Evolutionary conservation across 2,113 vertebrate species (phyloP).

Genomic region (Phrynosoma blainvillii): DNA sequence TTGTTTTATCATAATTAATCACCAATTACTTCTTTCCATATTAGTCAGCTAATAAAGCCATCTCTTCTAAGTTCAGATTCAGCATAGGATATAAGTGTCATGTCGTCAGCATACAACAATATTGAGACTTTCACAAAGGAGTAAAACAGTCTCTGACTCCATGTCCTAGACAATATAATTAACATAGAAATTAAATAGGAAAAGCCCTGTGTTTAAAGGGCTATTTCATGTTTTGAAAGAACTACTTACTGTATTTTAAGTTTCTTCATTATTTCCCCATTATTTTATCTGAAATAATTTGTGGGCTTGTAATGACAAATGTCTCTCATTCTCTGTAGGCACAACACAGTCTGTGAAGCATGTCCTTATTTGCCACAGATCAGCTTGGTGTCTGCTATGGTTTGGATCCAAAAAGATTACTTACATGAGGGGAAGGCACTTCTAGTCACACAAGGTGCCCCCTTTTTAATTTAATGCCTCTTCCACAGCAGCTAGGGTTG

Average conservation of each 20-base stretch:
- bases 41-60: no score
- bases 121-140: no score
- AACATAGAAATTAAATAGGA: no score
- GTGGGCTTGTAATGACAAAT: conserved; percentile 55
- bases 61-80: no score
- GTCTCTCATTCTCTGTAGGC: conserved; percentile 50
- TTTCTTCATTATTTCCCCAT: conserved; percentile 61
- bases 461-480: background rate
- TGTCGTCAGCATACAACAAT: no score
- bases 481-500: background rate
- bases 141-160: no score
- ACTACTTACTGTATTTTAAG: conserved; percentile 52
- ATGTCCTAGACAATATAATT: no score
- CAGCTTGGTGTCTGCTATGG: background rate
- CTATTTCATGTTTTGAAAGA: conserved; percentile 67
- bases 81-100: no score
- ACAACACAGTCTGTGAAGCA: conserved; percentile 17
- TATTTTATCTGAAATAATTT: conserved; percentile 61
- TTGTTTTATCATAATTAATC: no score
- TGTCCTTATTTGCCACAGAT: background rate
- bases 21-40: no score
- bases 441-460: background rate
- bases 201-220: conserved; percentile 60
- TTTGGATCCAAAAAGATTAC: conserved; percentile 12
- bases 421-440: background rate